phyloP scores from a whole-genome alignment of 2,888 invertebrate species.

The Pachymerium ferrugineum region DNA sequence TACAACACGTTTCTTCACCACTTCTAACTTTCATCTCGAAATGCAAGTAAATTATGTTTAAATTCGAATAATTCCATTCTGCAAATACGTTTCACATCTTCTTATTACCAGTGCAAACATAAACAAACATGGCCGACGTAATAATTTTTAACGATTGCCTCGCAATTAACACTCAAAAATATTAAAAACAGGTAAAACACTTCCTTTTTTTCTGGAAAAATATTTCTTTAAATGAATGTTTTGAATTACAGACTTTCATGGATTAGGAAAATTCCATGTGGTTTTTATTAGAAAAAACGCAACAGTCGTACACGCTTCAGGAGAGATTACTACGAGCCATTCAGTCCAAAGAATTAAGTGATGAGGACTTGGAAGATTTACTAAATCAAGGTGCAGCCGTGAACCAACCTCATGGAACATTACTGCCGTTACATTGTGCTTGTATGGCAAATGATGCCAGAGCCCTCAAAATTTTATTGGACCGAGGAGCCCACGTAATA shows the following conservation, averaged over 20 bases:
- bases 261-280: conserved; percentile 42
- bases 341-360: conserved; percentile 39
- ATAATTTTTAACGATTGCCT: too few species aligned
- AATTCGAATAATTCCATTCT: too few species aligned
- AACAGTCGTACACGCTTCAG: conserved; percentile 44
- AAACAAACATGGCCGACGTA: too few species aligned
- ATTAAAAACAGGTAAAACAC: too few species aligned
- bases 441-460: conserved; percentile 46
- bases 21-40: too few species aligned
- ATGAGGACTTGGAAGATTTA: conserved; percentile 43
- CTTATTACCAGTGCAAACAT: too few species aligned
- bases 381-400: conserved; percentile 46
- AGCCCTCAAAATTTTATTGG: conserved; percentile 42
- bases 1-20: too few species aligned
- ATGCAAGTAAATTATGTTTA: too few species aligned
- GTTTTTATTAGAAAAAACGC: conserved; percentile 45
- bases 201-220: too few species aligned
- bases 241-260: background rate
- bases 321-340: conserved; percentile 46
- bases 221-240: background rate
- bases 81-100: too few species aligned
- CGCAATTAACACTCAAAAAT: too few species aligned
- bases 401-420: conserved; percentile 45
- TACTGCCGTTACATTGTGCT: conserved; percentile 47
- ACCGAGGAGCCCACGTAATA: conserved; percentile 45